Evolutionary conservation across 2,888 invertebrate genomes (phyloP).

Genomic region (Callinectes sapidus): DNA sequence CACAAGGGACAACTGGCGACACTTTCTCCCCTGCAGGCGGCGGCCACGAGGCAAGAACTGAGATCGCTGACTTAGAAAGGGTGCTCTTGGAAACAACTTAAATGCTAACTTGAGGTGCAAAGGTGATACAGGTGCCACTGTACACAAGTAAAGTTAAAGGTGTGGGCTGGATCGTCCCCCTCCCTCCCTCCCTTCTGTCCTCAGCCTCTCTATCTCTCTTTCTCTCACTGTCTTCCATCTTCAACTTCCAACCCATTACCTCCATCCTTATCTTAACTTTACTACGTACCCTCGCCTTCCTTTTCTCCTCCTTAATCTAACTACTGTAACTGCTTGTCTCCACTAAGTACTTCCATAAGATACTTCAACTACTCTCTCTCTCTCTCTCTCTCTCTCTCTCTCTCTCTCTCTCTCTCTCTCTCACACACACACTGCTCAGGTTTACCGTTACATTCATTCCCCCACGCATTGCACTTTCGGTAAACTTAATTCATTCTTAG

Average conservation of each 20-base stretch:
- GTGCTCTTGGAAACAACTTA: slow-evolving; percentile 59
- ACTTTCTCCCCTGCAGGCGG: neutral
- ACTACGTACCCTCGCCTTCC: neutral
- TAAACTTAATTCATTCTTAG: neutral
- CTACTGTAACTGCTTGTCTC: neutral
- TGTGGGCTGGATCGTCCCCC: neutral
- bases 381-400: slow-evolving; percentile 28
- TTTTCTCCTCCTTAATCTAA: neutral
- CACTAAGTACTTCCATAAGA: slow-evolving; percentile 16
- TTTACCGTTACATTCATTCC: slow-evolving; percentile 14
- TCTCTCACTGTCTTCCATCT: neutral
- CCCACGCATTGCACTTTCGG: neutral
- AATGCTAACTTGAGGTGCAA: slow-evolving; percentile 45
- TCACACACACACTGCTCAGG: too few species aligned
- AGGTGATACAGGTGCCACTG: slow-evolving; percentile 49
- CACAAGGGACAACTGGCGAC: neutral
- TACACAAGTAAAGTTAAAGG: slow-evolving; percentile 25
- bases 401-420: slow-evolving; percentile 22
- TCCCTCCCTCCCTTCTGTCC: neutral
- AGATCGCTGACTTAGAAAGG: slow-evolving; percentile 64
- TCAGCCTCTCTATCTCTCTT: neutral
- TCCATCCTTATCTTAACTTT: slow-evolving; percentile 42
- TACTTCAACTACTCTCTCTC: neutral
- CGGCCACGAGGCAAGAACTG: slow-evolving; percentile 52
- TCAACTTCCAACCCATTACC: slow-evolving; percentile 30